These are phyloP conservation scores for Standfussiana lucernea DNA, from an alignment of 2,888 invertebrate species.

Conservation along the genomic window DNA sequence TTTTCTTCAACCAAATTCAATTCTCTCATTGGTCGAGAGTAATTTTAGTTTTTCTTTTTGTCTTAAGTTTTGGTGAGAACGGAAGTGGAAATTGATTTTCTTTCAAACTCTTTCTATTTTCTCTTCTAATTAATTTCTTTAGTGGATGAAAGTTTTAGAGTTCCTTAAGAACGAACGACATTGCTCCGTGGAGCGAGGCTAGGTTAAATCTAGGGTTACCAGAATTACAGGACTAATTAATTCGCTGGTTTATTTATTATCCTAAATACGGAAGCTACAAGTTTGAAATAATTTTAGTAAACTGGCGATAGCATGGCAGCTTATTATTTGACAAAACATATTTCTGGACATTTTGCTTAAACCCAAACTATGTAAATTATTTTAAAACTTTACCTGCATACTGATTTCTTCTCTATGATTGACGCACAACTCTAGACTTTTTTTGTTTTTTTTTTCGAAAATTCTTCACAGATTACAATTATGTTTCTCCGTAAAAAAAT, in stretches of 20 bases:
- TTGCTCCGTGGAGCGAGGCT: constrained; percentile 15
- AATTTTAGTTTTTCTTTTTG: constrained; percentile 34
- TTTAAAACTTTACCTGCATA: neutral
- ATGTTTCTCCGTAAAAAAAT: constrained; percentile 18
- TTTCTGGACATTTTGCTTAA: neutral
- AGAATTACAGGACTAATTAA: constrained; percentile 10
- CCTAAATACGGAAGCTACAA: neutral
- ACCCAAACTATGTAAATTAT: neutral
- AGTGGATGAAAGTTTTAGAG: constrained; percentile 38
- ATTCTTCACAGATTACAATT: neutral
- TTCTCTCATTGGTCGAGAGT: constrained; percentile 38
- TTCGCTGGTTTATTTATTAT: constrained; percentile 7
- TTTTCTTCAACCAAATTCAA: constrained; percentile 34
- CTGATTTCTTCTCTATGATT: neutral
- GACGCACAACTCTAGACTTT: neutral
- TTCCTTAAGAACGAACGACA: constrained; percentile 13
- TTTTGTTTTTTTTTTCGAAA: neutral
- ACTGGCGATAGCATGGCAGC: neutral
- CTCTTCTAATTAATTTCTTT: constrained; percentile 55
- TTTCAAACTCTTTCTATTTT: constrained; percentile 56
- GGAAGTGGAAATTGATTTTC: constrained; percentile 60
- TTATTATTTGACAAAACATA: neutral
- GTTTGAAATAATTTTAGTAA: neutral
- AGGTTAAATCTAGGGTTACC: constrained; percentile 10
- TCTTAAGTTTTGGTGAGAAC: constrained; percentile 39